Conservation (phyloP, 2,888 invertebrate genomes). For the Chrysina gloriosa region DNA sequence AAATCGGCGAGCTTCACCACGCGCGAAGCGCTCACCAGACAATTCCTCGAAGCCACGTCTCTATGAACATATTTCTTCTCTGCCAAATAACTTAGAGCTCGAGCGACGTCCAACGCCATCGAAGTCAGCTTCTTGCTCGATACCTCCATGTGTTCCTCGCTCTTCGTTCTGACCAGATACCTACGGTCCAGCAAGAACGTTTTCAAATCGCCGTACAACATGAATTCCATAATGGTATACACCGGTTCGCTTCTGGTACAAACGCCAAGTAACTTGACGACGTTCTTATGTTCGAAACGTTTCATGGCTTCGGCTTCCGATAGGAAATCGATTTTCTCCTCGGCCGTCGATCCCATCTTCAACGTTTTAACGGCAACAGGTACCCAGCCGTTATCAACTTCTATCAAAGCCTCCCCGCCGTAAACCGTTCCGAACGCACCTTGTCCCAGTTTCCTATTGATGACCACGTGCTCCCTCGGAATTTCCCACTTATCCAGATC, state of each 20-base stretch:
- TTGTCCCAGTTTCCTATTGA: constrained; percentile 86
- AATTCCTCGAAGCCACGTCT: constrained; percentile 83
- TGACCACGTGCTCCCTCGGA: constrained; percentile 83
- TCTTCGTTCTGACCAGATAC: constrained; percentile 74
- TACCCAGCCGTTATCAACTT: constrained; percentile 76
- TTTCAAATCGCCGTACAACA: constrained; percentile 93
- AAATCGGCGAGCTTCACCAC: constrained; percentile 91
- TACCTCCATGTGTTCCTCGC: constrained; percentile 80
- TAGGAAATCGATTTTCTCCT: constrained; percentile 90
- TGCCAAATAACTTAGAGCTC: constrained; percentile 86
- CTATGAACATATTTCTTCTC: constrained; percentile 89
- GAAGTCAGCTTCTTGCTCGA: constrained; percentile 82
- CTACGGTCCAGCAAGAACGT: constrained; percentile 87
- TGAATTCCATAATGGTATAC: constrained; percentile 93
- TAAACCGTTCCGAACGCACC: constrained; percentile 95
- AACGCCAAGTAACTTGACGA: constrained; percentile 86
- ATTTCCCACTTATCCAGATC: constrained; percentile 90
- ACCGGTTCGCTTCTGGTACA: constrained; percentile 89
- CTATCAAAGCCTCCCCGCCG: constrained; percentile 85
- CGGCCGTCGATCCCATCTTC: constrained; percentile 83
- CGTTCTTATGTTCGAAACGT: constrained; percentile 89
- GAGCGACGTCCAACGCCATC: constrained; percentile 80
- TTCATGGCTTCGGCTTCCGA: constrained; percentile 96
- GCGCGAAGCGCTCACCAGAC: constrained; percentile 75
- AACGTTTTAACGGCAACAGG: constrained; percentile 91